A percentile compares a stretch with the other conserved stretches of the same genome.
phyloP scores from a whole-genome alignment of 2,888 invertebrate genomes.

The Mimumesa dahlbomi region DNA sequence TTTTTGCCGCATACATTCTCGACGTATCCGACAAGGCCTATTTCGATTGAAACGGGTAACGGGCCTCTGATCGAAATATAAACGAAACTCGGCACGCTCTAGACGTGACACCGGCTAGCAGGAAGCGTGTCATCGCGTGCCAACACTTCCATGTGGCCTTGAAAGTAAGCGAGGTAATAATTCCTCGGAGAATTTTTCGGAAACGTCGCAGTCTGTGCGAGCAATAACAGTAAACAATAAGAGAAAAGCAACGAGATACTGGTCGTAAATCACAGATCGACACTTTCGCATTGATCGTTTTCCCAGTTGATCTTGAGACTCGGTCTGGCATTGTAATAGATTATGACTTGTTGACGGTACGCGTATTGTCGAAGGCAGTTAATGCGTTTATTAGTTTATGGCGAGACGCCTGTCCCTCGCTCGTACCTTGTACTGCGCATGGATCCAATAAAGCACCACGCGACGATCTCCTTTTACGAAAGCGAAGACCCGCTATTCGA shows the following conservation, averaged over 20 bases:
- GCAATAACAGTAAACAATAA: constrained; percentile 41
- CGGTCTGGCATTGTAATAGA: constrained; percentile 65
- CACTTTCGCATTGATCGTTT: constrained; percentile 33
- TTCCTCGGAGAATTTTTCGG: constrained; percentile 25
- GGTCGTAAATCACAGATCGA: constrained; percentile 54
- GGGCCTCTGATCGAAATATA: no score
- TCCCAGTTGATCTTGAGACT: constrained; percentile 33
- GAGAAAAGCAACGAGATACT: constrained; percentile 22
- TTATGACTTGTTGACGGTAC: constrained; percentile 75
- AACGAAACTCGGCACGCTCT: background rate
- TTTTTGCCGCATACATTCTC: no score
- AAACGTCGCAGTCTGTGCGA: constrained; percentile 20
- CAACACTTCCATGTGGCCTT: constrained; percentile 69
- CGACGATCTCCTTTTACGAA: constrained; percentile 34
- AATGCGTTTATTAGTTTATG: constrained; percentile 76
- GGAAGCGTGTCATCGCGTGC: constrained; percentile 68
- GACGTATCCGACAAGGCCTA: no score
- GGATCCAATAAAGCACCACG: constrained; percentile 55
- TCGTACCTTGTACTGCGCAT: constrained; percentile 26
- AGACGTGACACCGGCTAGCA: background rate
- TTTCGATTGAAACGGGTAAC: no score
- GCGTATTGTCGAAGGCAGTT: constrained; percentile 67
- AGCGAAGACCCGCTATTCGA: constrained; percentile 3
- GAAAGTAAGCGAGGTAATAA: constrained; percentile 33
- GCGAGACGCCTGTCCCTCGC: constrained; percentile 41